A percentile compares a stretch with the other conserved stretches of the same genome.
phyloP scores from a whole-genome alignment of 1,140 invertebrate genomes.

The Zaprionus davidi region DNA sequence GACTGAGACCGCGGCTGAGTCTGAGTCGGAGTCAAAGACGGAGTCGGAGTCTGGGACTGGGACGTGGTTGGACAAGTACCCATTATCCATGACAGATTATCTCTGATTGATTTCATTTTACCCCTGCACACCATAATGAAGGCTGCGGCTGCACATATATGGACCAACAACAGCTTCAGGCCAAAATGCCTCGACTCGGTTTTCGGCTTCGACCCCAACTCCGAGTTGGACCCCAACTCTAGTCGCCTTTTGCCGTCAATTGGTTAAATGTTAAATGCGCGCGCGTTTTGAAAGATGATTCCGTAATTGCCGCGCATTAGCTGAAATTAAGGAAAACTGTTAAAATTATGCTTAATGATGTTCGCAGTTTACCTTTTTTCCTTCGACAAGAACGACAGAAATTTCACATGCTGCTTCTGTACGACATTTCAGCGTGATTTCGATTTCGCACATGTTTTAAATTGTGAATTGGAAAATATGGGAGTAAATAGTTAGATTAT shows the following conservation, averaged over 20 bases:
- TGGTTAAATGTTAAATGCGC: conserved; percentile 58
- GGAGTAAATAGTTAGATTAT: too few species aligned
- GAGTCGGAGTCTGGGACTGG: conserved; percentile 26
- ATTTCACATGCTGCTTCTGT: conserved; percentile 40
- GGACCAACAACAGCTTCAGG: conserved; percentile 61
- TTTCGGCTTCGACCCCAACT: conserved; percentile 16
- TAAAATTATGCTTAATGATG: conserved; percentile 80
- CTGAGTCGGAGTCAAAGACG: not conserved
- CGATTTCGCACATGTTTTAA: not conserved
- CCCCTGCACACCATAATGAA: conserved; percentile 73
- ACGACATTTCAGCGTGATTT: not conserved
- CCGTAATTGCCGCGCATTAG: conserved; percentile 78
- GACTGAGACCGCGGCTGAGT: conserved; percentile 23
- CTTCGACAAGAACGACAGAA: conserved; percentile 12
- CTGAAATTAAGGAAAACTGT: conserved; percentile 75
- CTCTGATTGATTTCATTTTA: conserved; percentile 81
- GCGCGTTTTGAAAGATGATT: conserved; percentile 60
- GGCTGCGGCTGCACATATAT: conserved; percentile 42
- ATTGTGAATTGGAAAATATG: not conserved
- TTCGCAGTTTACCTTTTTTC: conserved; percentile 36
- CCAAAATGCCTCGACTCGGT: conserved; percentile 51
- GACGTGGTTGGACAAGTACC: conserved; percentile 58
- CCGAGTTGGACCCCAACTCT: conserved; percentile 5
- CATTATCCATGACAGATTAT: conserved; percentile 81
- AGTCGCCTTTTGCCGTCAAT: conserved; percentile 69